Evolutionary conservation across 35 echinoderm and acorn worm species (phyloP).

Genomic region (Lytechinus variegatus): DNA sequence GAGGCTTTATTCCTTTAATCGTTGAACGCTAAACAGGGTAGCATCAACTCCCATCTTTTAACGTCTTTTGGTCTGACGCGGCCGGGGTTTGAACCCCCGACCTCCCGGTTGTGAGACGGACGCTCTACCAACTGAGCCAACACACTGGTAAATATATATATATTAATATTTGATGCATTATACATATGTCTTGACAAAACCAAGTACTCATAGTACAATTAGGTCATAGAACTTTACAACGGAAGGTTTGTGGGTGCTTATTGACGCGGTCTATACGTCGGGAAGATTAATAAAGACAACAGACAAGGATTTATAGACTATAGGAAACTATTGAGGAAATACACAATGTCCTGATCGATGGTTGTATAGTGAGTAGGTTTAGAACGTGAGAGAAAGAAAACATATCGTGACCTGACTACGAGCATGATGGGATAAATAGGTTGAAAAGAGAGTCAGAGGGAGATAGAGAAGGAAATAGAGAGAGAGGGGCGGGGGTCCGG

Average conservation of each 20-base stretch:
- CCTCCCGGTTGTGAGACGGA: too few relatives aligned
- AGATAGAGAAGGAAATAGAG: neutral
- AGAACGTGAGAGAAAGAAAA: conserved; percentile 8
- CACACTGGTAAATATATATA: too few relatives aligned
- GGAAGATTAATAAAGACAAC: neutral
- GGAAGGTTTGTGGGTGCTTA: neutral
- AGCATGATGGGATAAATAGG: neutral
- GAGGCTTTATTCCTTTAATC: too few relatives aligned
- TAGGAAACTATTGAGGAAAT: neutral
- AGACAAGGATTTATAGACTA: neutral
- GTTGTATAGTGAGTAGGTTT: neutral
- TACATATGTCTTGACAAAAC: neutral
- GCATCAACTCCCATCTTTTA: too few relatives aligned
- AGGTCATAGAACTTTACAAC: neutral
- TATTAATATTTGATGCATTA: too few relatives aligned
- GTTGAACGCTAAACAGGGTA: too few relatives aligned
- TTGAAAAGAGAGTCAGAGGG: neutral
- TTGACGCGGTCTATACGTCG: neutral
- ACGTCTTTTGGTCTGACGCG: too few relatives aligned
- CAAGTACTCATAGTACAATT: neutral
- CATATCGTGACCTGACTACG: too few relatives aligned
- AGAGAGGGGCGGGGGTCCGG: too few relatives aligned
- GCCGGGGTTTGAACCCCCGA: too few relatives aligned
- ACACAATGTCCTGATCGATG: neutral
- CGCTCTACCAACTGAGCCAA: too few relatives aligned